Conservation (phyloP, 2,797 vertebrate species). For the Urophycis tenuis region DNA sequence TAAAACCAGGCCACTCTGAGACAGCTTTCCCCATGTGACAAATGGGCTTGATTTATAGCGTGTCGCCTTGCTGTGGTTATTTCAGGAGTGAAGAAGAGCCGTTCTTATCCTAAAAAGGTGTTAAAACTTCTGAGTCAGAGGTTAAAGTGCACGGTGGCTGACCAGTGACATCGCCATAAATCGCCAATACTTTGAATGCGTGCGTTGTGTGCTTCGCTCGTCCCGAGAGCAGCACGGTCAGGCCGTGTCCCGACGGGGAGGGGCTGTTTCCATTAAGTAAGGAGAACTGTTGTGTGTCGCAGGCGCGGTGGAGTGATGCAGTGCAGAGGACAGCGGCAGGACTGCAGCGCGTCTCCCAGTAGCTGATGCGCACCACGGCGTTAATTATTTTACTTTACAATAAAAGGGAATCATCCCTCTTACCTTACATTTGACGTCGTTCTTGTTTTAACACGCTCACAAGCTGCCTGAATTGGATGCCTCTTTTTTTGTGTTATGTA, state of each 20-base stretch:
- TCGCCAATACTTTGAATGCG: too few relatives aligned
- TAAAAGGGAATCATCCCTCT: slow-evolving; percentile 10
- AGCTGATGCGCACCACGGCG: not conserved
- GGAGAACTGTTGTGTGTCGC: slow-evolving; percentile 50
- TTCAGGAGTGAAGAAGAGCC: slow-evolving; percentile 47
- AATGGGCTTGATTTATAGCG: slow-evolving; percentile 61
- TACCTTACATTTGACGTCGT: not conserved
- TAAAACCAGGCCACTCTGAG: slow-evolving; percentile 63
- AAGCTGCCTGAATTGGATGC: too few relatives aligned
- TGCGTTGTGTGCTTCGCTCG: too few relatives aligned
- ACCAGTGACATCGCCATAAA: too few relatives aligned
- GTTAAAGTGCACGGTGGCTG: too few relatives aligned
- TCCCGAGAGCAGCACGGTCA: too few relatives aligned
- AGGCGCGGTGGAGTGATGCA: slow-evolving; percentile 52
- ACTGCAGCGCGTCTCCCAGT: slow-evolving; percentile 1
- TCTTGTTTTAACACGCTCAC: not conserved
- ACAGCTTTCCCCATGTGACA: slow-evolving; percentile 53
- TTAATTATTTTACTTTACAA: not conserved
- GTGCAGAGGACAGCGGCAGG: slow-evolving; percentile 10
- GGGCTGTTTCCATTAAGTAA: slow-evolving; percentile 39
- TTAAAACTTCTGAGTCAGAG: too few relatives aligned
- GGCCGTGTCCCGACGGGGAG: not conserved
- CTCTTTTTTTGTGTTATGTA: too few relatives aligned
- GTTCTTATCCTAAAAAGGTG: slow-evolving; percentile 25
- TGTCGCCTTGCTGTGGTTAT: slow-evolving; percentile 53